A percentile compares a stretch with the other conserved stretches of the same genome.
phyloP scores from a whole-genome alignment of 2,888 invertebrate species.

The Diogma glabrata region DNA sequence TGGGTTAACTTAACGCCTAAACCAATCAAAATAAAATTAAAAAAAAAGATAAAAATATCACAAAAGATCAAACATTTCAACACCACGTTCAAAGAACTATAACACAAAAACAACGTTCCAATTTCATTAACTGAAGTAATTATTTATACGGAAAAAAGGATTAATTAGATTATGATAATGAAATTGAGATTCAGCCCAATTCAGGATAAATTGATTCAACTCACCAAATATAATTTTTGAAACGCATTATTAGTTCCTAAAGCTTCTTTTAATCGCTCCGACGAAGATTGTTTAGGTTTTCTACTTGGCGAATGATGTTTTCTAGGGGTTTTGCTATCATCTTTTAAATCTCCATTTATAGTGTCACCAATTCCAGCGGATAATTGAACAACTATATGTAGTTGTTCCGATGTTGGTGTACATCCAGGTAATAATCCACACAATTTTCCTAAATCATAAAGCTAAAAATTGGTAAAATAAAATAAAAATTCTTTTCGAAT shows the following conservation, averaged over 20 bases:
- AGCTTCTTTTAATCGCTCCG: slow-evolving; percentile 79
- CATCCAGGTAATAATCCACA: slow-evolving; percentile 83
- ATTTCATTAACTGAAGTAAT: too few species aligned
- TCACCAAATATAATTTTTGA: slow-evolving; percentile 73
- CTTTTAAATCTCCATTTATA: slow-evolving; percentile 32
- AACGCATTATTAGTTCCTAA: slow-evolving; percentile 81
- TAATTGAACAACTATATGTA: slow-evolving; percentile 80
- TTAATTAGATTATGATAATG: too few species aligned
- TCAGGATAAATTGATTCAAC: too few species aligned
- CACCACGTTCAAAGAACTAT: too few species aligned
- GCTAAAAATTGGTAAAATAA: background rate
- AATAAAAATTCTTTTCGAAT: slow-evolving; percentile 31
- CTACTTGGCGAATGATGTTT: slow-evolving; percentile 38
- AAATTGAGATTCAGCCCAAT: too few species aligned
- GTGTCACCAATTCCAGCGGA: slow-evolving; percentile 85
- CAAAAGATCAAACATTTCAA: too few species aligned
- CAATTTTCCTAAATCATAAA: slow-evolving; percentile 64
- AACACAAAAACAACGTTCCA: too few species aligned
- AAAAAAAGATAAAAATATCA: too few species aligned
- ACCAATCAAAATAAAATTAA: too few species aligned
- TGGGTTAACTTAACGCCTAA: too few species aligned
- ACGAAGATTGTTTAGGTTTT: slow-evolving; percentile 41
- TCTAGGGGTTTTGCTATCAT: slow-evolving; percentile 13
- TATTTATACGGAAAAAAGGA: too few species aligned
- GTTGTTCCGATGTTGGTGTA: slow-evolving; percentile 70